Base-by-base conservation (phyloP, 1,140 invertebrate genomes). In the Alviniconcha marisindica region DNA sequence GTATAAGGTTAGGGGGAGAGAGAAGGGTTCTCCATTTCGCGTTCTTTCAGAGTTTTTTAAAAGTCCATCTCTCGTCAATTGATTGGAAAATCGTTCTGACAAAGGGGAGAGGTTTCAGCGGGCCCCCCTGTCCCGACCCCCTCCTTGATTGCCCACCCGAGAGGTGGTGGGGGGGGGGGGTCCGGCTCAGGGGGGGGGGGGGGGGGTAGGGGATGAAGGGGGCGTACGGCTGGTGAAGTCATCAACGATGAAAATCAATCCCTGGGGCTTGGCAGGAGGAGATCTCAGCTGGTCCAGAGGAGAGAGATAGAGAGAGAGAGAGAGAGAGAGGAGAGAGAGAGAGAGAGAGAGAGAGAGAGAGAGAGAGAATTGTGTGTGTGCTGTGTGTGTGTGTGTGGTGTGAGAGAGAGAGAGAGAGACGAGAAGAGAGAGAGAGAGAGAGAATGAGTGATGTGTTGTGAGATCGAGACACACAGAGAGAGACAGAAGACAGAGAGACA, bases 41-140 rank as follows among this genome's bases (percentile, higher is more conserved):
- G 21, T 24, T 63, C 60, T 63, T 63, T 63, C 60, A 63, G 60
- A 63, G 60, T 63, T 63, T 63, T 63, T 63, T 63, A 63, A 63
- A 63, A 63, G 60, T 31, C 60, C 60, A 63, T 63, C 60, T 24
- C 60, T 63, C 60, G 60, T 24, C 60, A 63, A 63, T 63, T 63
- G 60, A 63, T 63, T 63, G 60, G 60, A 63, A 63, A 63, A 63
- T 63, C 60, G 60, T 24, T 63, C 60, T n/a, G 60, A 63, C 60
- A 63, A 63, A 63, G 60, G 28, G 60, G 28, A 24, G 60, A 63
- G 60, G 60, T 31, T 63, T 63, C 24, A 31, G 4, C 60, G 24
- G 24, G 10, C 21, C 60, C 10, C 60, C 28, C 28, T 31, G 60
- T 31, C 60, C 24, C 10, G 60, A 63, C 10, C 10, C 60, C 60